These are phyloP conservation scores for Dolomedes plantarius DNA, from an alignment of 2,888 invertebrate species.

Conservation along the genomic window DNA sequence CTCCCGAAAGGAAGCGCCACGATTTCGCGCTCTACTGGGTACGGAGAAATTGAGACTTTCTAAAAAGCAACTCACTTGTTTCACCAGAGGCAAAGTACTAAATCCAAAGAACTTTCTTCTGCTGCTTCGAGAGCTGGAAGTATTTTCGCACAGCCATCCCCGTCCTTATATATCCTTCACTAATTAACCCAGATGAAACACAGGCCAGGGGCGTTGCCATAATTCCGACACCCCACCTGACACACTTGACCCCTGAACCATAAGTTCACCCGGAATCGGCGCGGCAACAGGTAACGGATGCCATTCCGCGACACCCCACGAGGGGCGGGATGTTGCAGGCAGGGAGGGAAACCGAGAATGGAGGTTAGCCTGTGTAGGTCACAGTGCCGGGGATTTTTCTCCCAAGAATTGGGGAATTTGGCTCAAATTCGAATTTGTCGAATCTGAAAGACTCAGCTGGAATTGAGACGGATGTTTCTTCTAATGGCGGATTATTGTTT, in stretches of 20 bases:
- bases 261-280: slow-evolving; percentile 67
- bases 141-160: slow-evolving; percentile 3
- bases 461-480: too few species aligned
- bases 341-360: slow-evolving; percentile 41
- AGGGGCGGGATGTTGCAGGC: slow-evolving; percentile 30
- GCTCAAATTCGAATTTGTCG: background rate
- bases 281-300: slow-evolving; percentile 19
- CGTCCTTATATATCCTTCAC: slow-evolving; percentile 40
- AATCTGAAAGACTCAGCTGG: too few species aligned
- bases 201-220: slow-evolving; percentile 24
- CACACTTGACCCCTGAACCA: slow-evolving; percentile 71
- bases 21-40: background rate
- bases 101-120: slow-evolving; percentile 3
- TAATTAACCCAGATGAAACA: slow-evolving; percentile 59
- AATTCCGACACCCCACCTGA: slow-evolving; percentile 56
- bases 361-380: slow-evolving; percentile 12
- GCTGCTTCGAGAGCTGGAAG: background rate
- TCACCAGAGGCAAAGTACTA: background rate
- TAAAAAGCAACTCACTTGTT: background rate
- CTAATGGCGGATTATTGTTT: too few species aligned
- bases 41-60: background rate
- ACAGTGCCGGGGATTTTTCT: background rate
- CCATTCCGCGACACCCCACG: background rate
- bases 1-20: background rate
- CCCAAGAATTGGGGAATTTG: background rate